Percentiles rank a stretch among this genome's conserved stretches.
Evolutionary conservation across 2,888 invertebrate species (phyloP).

Genomic region (Clusia tigrina): DNA sequence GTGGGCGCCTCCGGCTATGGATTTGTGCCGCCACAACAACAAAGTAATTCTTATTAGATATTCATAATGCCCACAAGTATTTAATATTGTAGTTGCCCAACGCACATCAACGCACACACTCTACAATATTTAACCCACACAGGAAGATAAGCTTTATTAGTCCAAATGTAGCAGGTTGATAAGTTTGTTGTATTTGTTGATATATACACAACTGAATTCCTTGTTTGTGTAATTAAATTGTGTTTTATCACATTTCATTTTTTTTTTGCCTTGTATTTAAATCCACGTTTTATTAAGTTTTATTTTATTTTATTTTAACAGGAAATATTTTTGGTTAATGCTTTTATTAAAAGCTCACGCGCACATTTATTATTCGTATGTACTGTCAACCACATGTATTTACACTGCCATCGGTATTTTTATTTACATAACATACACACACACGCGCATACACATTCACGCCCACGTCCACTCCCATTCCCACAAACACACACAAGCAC

Average conservation of each 20-base stretch:
- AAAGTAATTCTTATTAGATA: slow-evolving; percentile 50
- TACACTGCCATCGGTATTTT: too few relatives aligned
- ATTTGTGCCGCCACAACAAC: slow-evolving; percentile 78
- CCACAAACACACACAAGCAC: slow-evolving; percentile 29
- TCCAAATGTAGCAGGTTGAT: slow-evolving; percentile 44
- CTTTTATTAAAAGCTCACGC: too few relatives aligned
- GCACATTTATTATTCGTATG: too few relatives aligned
- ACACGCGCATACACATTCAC: slow-evolving; percentile 1
- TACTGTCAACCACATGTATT: not conserved
- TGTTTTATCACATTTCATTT: not conserved
- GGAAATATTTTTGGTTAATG: slow-evolving; percentile 52
- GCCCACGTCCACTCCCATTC: slow-evolving; percentile 29
- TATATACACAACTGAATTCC: slow-evolving; percentile 9
- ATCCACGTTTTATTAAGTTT: slow-evolving; percentile 29
- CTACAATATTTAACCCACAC: slow-evolving; percentile 12
- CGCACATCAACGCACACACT: not conserved
- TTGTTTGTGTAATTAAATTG: not conserved
- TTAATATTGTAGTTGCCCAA: too few relatives aligned
- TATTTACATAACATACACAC: not conserved
- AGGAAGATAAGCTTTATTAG: slow-evolving; percentile 53
- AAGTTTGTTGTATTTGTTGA: slow-evolving; percentile 19
- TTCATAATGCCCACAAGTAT: slow-evolving; percentile 15
- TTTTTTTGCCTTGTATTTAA: slow-evolving; percentile 27
- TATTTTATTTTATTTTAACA: slow-evolving; percentile 37
- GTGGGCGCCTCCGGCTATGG: slow-evolving; percentile 86